Evolutionary conservation across 1,140 invertebrate species (phyloP), one percentile per base, ranked within the genome.

Genomic region (Trachymyrmex cornetzi): DNA sequence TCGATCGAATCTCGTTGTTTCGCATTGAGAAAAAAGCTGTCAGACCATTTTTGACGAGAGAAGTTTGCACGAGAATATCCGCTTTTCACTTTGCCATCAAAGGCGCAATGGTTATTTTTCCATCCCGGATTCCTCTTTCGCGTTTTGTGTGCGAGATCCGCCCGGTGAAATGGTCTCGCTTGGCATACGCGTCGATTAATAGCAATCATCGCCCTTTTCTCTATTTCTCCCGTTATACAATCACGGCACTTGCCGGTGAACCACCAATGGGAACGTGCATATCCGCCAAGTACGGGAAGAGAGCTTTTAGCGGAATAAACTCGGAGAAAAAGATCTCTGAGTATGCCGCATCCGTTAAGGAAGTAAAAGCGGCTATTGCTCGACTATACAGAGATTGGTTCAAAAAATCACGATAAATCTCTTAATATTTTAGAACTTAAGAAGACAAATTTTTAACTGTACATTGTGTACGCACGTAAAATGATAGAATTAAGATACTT

Each of bases 101-200:
- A 59, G 34, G 6, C 27, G 24, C 22, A 16, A 61, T 24, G 64
- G 30, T 81, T 55, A 57, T 84, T 74, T 74, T 61, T 74, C 55
- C 38, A 74, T 82, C 38, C 19, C 48, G 75, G 74, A 87, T 89
- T 79, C 79, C 72, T 19, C 61, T 86, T 86, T 63, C 82, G 57
- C 38, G 55, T 72, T 87, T 89, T 67, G 57, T 53, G 55, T 9
- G 77, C 30, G 44, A 82, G 44, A 77, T 77, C 24, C 48, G 69
- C 61, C 53, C 69, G 69, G 63, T 77, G 61, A 69, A 87, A 77
- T 74, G 88, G 74, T 74, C 67, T 44, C 75, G 77, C 53, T 80
- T 38, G 69, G 67, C 38, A 38, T 82, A 75, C 57, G 72, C 34
- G 85, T 61, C 88, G 85, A 90, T 90, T 90, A 89, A 90, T 84